phyloP scores from a whole-genome alignment of 2,888 invertebrate species.

The Rhingia rostrata region DNA sequence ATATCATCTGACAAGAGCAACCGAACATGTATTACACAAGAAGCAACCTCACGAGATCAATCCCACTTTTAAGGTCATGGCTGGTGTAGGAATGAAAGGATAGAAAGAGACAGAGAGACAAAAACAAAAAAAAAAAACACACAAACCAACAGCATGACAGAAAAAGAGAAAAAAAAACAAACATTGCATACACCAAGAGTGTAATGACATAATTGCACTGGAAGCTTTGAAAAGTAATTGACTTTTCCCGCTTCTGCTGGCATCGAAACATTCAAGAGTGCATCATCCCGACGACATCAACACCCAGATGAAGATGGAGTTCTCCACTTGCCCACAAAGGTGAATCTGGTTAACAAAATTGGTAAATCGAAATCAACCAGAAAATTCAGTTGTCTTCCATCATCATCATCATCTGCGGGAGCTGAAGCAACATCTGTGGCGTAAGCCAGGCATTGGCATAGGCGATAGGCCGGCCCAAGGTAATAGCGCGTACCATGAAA shows the following conservation, averaged over 20 bases:
- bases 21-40: slow-evolving; percentile 56
- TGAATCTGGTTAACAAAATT: slow-evolving; percentile 71
- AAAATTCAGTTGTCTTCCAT: slow-evolving; percentile 65
- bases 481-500: slow-evolving; percentile 50
- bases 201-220: slow-evolving; percentile 73
- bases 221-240: slow-evolving; percentile 72
- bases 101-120: slow-evolving; percentile 17
- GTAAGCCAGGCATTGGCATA: slow-evolving; percentile 5
- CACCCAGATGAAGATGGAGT: slow-evolving; percentile 58
- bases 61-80: slow-evolving; percentile 74
- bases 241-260: slow-evolving; percentile 70
- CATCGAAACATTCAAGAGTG: slow-evolving; percentile 8
- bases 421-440: neutral
- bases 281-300: slow-evolving; percentile 19
- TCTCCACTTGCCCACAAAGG: slow-evolving; percentile 72
- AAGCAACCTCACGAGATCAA: slow-evolving; percentile 62
- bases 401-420: neutral
- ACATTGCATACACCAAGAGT: slow-evolving; percentile 26
- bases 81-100: slow-evolving; percentile 52
- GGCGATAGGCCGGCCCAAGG: slow-evolving; percentile 43
- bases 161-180: slow-evolving; percentile 22
- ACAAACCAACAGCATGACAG: neutral
- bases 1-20: slow-evolving; percentile 51
- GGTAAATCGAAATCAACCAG: slow-evolving; percentile 70
- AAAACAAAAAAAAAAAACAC: slow-evolving; percentile 16